A percentile compares a stretch with the other conserved stretches of the same genome.
Evolutionary conservation across 2,113 vertebrate genomes (phyloP).

Genomic region (Todiramphus chloris): DNA sequence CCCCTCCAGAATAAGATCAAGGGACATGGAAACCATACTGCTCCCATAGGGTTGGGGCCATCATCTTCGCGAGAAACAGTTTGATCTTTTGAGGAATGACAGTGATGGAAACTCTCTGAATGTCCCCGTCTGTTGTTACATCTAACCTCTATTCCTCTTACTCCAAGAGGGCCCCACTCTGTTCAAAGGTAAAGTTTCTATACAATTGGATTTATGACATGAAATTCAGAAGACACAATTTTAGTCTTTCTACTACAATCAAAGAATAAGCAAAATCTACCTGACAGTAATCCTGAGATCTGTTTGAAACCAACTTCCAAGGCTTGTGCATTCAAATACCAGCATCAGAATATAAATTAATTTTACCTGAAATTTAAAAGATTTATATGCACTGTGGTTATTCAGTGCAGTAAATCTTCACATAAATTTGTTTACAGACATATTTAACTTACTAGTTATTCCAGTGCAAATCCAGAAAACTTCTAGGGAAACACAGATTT

Average conservation of each 20-base stretch:
- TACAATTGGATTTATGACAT: not conserved
- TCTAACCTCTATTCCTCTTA: not conserved
- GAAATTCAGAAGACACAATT: not conserved
- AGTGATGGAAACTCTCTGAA: not conserved
- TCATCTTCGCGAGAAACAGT: not conserved
- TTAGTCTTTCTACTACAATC: not conserved
- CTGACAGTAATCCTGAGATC: not conserved
- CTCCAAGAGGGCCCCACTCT: not conserved
- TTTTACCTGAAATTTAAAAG: not conserved
- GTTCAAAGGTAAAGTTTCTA: not conserved
- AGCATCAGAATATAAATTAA: not conserved
- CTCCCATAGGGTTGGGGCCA: not conserved
- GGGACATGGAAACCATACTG: not conserved
- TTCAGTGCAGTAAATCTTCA: not conserved
- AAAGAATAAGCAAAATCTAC: not conserved
- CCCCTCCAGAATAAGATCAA: not conserved
- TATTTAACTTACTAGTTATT: not conserved
- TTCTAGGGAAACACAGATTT: not conserved
- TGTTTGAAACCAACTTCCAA: not conserved
- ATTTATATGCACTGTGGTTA: not conserved
- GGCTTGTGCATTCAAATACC: not conserved
- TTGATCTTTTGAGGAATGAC: not conserved
- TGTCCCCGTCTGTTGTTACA: accelerated
- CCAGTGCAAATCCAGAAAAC: not conserved
- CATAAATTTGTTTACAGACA: not conserved